Percentiles rank a stretch among this genome's conserved stretches.
These are phyloP conservation scores for Pachydiplax longipennis DNA, from an alignment of 2,888 invertebrate genomes.

Conservation along the genomic window DNA sequence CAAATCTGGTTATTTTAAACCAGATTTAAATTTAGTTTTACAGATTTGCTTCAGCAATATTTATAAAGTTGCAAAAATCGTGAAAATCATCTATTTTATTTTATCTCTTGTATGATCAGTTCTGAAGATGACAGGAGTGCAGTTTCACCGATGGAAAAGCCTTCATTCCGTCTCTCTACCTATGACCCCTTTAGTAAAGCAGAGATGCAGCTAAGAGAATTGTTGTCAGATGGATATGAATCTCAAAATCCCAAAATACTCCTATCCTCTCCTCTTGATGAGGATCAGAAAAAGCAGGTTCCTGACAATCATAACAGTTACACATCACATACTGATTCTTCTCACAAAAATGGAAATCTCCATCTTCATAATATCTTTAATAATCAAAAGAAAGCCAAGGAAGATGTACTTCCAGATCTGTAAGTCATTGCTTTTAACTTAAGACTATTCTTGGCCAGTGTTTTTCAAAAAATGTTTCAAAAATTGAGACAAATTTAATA, in stretches of 20 bases:
- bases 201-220: conserved; percentile 14
- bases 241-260: not conserved
- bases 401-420: conserved; percentile 15
- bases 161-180: not conserved
- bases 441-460: not conserved
- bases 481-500: no score
- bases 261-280: not conserved
- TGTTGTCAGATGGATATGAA: not conserved
- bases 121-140: not conserved
- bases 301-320: not conserved
- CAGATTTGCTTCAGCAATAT: no score
- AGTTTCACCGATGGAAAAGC: not conserved
- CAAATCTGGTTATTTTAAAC: no score
- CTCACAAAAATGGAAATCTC: not conserved
- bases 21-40: no score
- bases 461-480: not conserved
- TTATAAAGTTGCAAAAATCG: no score
- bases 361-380: not conserved
- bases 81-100: no score
- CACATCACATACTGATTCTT: not conserved
- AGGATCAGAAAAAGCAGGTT: not conserved
- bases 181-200: conserved; percentile 22
- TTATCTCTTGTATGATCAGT: not conserved
- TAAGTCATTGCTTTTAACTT: not conserved
- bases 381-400: conserved; percentile 22